phyloP scores from a whole-genome alignment of 1,140 invertebrate genomes.

The Drosophila suzukii region DNA sequence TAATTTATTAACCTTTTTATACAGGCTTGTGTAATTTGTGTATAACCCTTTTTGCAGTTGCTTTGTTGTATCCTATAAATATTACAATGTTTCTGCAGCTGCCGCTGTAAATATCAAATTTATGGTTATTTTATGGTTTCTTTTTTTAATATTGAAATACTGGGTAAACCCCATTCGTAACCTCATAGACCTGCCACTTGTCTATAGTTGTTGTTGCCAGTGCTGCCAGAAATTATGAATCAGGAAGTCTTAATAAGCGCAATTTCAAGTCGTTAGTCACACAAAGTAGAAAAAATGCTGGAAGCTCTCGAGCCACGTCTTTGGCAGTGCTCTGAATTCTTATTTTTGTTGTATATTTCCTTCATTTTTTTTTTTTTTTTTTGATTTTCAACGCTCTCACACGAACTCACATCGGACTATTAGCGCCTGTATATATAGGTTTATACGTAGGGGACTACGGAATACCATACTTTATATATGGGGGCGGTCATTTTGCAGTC shows the following conservation, averaged over 20 bases:
- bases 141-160: too few species aligned
- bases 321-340: constrained; percentile 41
- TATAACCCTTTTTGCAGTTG: background rate
- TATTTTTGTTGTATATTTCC: constrained; percentile 12
- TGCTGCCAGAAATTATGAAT: constrained; percentile 76
- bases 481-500: constrained; percentile 58
- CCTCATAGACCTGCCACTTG: background rate
- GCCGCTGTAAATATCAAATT: background rate
- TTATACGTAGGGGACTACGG: background rate
- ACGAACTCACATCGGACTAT: constrained; percentile 31
- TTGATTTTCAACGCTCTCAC: constrained; percentile 16
- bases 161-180: constrained; percentile 2
- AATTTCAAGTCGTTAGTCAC: constrained; percentile 82
- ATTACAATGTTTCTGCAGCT: too few species aligned
- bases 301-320: constrained; percentile 56
- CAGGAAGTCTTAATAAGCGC: constrained; percentile 84
- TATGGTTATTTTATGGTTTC: too few species aligned
- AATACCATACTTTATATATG: constrained; percentile 35
- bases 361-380: constrained; percentile 1
- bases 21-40: background rate
- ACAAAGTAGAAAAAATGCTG: constrained; percentile 53
- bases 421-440: constrained; percentile 43
- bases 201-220: constrained; percentile 26
- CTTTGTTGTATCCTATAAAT: background rate
- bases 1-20: background rate